A percentile compares a stretch with the other conserved stretches of the same genome.
Evolutionary conservation across 2,888 invertebrate species (phyloP).

Genomic region (Iselma pallidipennis): DNA sequence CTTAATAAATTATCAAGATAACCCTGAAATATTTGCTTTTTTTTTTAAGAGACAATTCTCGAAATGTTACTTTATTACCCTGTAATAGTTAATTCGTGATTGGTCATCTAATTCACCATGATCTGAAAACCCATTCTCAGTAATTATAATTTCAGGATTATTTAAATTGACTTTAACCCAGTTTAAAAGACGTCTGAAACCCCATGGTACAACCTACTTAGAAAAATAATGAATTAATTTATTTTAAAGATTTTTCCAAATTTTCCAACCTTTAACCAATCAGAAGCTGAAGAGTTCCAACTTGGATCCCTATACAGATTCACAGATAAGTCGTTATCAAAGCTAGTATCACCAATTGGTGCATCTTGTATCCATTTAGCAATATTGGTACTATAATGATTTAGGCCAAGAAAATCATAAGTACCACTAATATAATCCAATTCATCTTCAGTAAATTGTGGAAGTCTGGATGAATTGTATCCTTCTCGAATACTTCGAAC

Average conservation of each 20-base stretch:
- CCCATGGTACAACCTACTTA: slow-evolving; percentile 60
- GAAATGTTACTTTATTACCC: slow-evolving; percentile 43
- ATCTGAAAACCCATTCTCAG: slow-evolving; percentile 63
- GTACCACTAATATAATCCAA: slow-evolving; percentile 54
- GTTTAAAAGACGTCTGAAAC: slow-evolving; percentile 60
- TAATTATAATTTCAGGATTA: slow-evolving; percentile 61
- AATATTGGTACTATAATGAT: slow-evolving; percentile 62
- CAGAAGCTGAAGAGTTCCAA: slow-evolving; percentile 11
- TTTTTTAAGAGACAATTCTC: neutral
- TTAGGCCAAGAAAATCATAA: slow-evolving; percentile 64
- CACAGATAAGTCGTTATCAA: slow-evolving; percentile 17
- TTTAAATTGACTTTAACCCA: slow-evolving; percentile 52
- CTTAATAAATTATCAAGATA: slow-evolving; percentile 56
- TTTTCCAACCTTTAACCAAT: neutral
- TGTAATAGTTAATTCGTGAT: slow-evolving; percentile 59
- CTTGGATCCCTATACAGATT: slow-evolving; percentile 15
- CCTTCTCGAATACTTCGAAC: slow-evolving; percentile 57
- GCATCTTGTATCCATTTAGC: slow-evolving; percentile 48
- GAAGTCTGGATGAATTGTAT: slow-evolving; percentile 58
- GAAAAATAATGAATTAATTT: neutral
- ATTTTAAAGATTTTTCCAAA: neutral
- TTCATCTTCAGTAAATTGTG: slow-evolving; percentile 57
- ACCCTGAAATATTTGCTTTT: slow-evolving; percentile 35
- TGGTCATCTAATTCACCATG: slow-evolving; percentile 58
- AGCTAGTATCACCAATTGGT: slow-evolving; percentile 44